Evolutionary conservation across 2,113 vertebrate genomes (phyloP).

Genomic region (Phocoena phocoena): DNA sequence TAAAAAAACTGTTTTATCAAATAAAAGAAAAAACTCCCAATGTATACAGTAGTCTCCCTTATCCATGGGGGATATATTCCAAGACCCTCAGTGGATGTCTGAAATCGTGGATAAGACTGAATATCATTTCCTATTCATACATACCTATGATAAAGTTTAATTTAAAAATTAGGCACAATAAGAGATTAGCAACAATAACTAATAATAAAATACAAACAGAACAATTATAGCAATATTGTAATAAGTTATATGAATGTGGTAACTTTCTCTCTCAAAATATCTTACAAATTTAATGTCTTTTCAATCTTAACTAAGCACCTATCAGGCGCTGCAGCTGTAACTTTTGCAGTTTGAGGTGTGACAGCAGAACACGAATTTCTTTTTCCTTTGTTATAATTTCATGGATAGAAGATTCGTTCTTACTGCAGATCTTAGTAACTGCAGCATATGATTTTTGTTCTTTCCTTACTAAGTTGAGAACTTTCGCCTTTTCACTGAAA

Average conservation of each 20-base stretch:
- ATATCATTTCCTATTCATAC: neutral
- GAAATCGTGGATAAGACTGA: neutral
- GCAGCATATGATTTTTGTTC: neutral
- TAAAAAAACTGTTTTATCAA: neutral
- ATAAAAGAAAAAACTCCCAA: neutral
- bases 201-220: neutral
- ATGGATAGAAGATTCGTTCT: neutral
- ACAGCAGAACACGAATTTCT: neutral
- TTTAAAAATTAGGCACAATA: neutral
- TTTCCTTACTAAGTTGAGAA: neutral
- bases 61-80: neutral
- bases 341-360: neutral
- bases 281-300: neutral
- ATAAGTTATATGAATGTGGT: neutral
- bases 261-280: neutral
- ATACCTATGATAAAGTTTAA: neutral
- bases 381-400: neutral
- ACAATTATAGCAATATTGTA: neutral
- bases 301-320: neutral
- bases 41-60: neutral
- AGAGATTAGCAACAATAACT: neutral
- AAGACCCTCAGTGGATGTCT: neutral
- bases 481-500: neutral
- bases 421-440: neutral
- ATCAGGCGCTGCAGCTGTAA: neutral